Evolutionary conservation across 2,888 invertebrate genomes (phyloP).

Genomic region (Arctia plantaginis): DNA sequence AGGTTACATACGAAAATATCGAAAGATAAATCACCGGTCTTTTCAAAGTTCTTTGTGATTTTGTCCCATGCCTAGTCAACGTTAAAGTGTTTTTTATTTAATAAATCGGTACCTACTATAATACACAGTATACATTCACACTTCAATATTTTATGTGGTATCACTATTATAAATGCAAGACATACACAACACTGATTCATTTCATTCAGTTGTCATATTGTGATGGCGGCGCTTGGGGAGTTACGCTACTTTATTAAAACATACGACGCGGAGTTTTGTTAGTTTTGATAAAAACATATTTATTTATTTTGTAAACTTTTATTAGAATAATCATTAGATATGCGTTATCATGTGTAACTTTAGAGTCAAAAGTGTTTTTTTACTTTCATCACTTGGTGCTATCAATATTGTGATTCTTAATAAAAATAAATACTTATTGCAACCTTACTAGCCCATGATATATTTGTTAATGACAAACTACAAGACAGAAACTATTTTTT

Average conservation of each 20-base stretch:
- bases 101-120: no score
- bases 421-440: constrained; percentile 69
- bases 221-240: constrained; percentile 83
- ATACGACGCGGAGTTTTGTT: constrained; percentile 67
- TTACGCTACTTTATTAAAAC: constrained; percentile 75
- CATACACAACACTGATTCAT: constrained; percentile 33
- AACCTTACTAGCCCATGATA: constrained; percentile 64
- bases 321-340: constrained; percentile 37
- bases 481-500: not conserved
- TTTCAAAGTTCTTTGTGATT: no score
- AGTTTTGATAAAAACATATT: constrained; percentile 60
- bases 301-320: constrained; percentile 47
- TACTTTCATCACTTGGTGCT: constrained; percentile 71
- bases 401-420: constrained; percentile 72
- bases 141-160: not conserved
- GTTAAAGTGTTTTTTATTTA: no score
- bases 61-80: no score
- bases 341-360: constrained; percentile 58
- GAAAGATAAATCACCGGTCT: no score
- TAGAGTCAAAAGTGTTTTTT: constrained; percentile 56
- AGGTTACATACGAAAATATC: no score
- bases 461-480: constrained; percentile 23
- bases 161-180: not conserved
- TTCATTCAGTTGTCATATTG: constrained; percentile 70
- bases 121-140: no score